Base-by-base conservation (phyloP, 2,888 invertebrate species). In the Protodeltote pygarga region DNA sequence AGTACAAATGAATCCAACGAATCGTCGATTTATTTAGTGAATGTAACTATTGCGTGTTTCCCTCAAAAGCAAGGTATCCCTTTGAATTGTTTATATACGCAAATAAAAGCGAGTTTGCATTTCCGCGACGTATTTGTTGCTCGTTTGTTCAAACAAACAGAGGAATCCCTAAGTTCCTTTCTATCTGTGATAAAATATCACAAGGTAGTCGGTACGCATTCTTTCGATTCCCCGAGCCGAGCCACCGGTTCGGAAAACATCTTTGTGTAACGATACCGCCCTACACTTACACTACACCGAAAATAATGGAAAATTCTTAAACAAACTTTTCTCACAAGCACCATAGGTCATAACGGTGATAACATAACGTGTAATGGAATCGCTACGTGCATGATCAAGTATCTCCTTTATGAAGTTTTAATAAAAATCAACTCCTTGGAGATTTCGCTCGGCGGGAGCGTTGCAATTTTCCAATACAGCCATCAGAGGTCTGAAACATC, bases 391-490 rank as follows among this genome's bases (percentile, higher is more conserved):
- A 74, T 77, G 76, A 81, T 79, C 76, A 71, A 75, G 62, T 55
- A 71, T 62, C 62, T 61, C 59, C 65, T 70, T 66, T 74, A 75
- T 73, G 76, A 79, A 81, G 77, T 84, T 87, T 87, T 86, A 86
- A 85, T 87, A 88, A 87, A 85, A 87, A 85, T 79, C 77, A 73
- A 76, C 77, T 84, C 84, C 69, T 77, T 50, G 46, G 70, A 77
- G 86, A 81, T 83, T 82, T 78, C 64, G 71, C 55, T 64, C 62
- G 59, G 57, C 38, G 45, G 52, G 68, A 70, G 69, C 71, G 75
- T 75, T 76, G 83, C 87, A 90, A 88, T 89, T 89, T 89, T 83
- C 87, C 85, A 84, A 89, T 85, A 89, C 85, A 89, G 81, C 85
- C 81, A 89, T 88, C 83, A 69, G 75, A 73, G 78, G 77, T 81